Evolutionary conservation across 1,140 invertebrate genomes (phyloP), one percentile per base, ranked within the genome.

Genomic region (Tetragnatha versicolor): DNA sequence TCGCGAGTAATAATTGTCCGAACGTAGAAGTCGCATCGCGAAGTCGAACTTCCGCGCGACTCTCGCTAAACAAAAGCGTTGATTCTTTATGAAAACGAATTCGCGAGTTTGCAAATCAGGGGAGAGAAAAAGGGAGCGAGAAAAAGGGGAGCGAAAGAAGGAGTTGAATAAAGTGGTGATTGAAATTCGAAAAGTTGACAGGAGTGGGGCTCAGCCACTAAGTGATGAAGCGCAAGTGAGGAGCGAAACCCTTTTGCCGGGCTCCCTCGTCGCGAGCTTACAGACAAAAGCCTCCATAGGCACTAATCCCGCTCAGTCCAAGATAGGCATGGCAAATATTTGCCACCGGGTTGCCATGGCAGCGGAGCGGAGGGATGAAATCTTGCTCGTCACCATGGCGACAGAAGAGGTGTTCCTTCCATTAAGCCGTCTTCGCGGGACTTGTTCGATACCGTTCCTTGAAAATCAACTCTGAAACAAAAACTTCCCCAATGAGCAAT

Each of bases 271-370:
- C 47, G 60, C 39, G 45, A 66, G 61, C 73, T 42, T 53, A 65
- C 73, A 77, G 73, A 77, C 70, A 73, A 73, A 60, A 58, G 47
- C 73, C 73, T 77, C 73, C 73, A 66, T 53, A 60, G 60, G 12
- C 20, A 22, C 45, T 77, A 77, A 77, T 77, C 73, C 73, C 73
- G 73, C 55, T 77, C 73, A 77, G 73, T 31, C 73, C 73, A 31
- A 77, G 73, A 77, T 77, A 77, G 73, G 73, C 73, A 77, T 77
- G 61, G 73, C 73, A 77, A 77, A 77, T 77, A 77, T 77, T 77
- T 77, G 61, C 73, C 73, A 51, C 31, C 31, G 22, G 68, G 42
- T 77, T 53, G 25, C 73, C 61, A 51, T 66, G 22, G 60, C 60
- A 77, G 66, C 60, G 61, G 73, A 77, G 73, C 73, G 73, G 73